phyloP scores from a whole-genome alignment of 2,113 vertebrate genomes.

The Rallus limicola region DNA sequence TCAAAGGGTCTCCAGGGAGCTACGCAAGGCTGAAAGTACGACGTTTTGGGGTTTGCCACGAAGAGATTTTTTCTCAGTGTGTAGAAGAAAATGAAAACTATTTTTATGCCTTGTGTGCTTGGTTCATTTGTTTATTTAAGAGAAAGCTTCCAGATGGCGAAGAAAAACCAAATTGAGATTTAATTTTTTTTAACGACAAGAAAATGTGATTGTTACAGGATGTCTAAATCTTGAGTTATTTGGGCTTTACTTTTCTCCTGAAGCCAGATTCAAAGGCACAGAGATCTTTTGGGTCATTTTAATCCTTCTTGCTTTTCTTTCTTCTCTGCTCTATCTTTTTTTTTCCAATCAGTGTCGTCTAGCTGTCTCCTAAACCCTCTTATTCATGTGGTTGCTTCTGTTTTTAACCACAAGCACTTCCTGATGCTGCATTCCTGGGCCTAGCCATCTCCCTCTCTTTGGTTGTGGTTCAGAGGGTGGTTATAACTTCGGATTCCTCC shows the following conservation, averaged over 20 bases:
- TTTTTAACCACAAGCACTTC: constrained; percentile 54
- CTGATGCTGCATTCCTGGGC: constrained; percentile 47
- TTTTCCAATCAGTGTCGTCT: constrained; percentile 5
- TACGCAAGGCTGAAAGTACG: not conserved
- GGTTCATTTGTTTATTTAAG: not conserved
- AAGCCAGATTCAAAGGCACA: not conserved
- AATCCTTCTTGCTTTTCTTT: not conserved
- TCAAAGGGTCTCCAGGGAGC: not conserved
- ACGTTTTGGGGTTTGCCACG: not conserved
- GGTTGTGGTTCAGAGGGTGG: not conserved
- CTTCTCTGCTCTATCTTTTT: not conserved
- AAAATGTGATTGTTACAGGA: not conserved
- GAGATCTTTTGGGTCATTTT: not conserved
- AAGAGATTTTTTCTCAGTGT: not conserved
- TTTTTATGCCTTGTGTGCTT: not conserved
- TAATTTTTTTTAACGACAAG: not conserved
- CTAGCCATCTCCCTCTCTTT: not conserved
- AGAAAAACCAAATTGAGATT: not conserved
- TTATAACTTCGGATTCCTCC: not conserved
- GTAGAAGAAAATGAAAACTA: not conserved
- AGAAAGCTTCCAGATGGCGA: constrained; percentile 5
- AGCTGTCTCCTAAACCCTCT: constrained; percentile 46
- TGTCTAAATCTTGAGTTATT: not conserved
- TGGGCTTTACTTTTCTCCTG: not conserved
- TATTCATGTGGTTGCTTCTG: constrained; percentile 55